These are phyloP conservation scores for Bombyx mandarina DNA, from an alignment of 1,140 invertebrate species.

Conservation along the genomic window DNA sequence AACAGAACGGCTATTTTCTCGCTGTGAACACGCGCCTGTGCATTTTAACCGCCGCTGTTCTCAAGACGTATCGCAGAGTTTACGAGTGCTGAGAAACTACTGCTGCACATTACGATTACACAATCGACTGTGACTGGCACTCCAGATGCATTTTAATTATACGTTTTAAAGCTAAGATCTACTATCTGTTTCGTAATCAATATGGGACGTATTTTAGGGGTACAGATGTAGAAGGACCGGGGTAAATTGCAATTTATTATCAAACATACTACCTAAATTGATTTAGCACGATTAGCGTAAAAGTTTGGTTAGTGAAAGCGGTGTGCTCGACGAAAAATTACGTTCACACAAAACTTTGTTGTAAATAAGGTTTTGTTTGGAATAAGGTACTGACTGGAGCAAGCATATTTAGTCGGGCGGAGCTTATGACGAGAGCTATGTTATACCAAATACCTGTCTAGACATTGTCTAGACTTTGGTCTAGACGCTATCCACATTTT, in stretches of 20 bases:
- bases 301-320: no score
- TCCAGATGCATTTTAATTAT: neutral
- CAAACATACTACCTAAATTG: no score
- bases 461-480: constrained; percentile 61
- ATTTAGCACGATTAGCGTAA: no score
- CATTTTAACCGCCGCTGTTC: constrained; percentile 19
- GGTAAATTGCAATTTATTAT: no score
- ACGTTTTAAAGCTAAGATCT: no score
- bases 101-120: constrained; percentile 1
- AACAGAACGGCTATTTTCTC: constrained; percentile 49
- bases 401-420: constrained; percentile 30
- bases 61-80: constrained; percentile 44
- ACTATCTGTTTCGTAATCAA: no score
- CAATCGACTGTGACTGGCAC: neutral
- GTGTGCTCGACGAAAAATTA: no score
- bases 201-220: no score
- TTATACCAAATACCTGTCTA: constrained; percentile 65
- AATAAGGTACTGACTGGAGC: constrained; percentile 11
- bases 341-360: neutral
- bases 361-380: neutral
- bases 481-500: constrained; percentile 60
- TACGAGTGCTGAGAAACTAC: constrained; percentile 22
- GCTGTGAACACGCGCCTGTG: constrained; percentile 32
- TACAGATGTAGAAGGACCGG: no score
- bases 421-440: constrained; percentile 45